phyloP scores from a whole-genome alignment of 1,140 invertebrate species.

The Achroia grisella region DNA sequence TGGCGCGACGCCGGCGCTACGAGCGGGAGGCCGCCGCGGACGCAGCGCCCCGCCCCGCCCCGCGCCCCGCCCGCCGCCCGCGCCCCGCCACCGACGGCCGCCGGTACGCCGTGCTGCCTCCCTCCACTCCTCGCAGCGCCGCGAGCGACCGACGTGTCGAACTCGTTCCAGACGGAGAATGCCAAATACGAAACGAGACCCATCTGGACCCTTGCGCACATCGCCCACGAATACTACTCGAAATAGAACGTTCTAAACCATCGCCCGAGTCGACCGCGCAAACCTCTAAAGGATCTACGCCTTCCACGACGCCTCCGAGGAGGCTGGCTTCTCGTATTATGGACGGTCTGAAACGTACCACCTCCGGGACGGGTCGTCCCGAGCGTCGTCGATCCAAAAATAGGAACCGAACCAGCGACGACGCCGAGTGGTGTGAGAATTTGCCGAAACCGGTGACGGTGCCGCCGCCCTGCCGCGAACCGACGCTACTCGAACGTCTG shows the following conservation, averaged over 20 bases:
- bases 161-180: slow-evolving; percentile 13
- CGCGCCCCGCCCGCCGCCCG: slow-evolving; percentile 24
- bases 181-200: slow-evolving; percentile 8
- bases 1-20: slow-evolving; percentile 7
- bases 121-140: not conserved
- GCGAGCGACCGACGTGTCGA: slow-evolving; percentile 8
- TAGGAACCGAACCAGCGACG: not conserved
- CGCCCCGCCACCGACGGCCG: slow-evolving; percentile 33
- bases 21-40: slow-evolving; percentile 5
- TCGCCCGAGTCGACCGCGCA: not conserved
- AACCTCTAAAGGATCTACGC: not conserved
- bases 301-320: not conserved
- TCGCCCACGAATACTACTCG: slow-evolving; percentile 20
- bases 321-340: not conserved
- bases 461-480: not conserved
- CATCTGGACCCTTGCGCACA: slow-evolving; percentile 32
- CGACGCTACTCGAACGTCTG: not conserved
- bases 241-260: slow-evolving; percentile 21
- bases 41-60: slow-evolving; percentile 18
- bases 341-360: not conserved
- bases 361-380: too few relatives aligned
- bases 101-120: slow-evolving; percentile 1
- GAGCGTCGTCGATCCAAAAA: too few relatives aligned
- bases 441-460: not conserved
- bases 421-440: not conserved